phyloP scores from a whole-genome alignment of 1,140 invertebrate species.

The Dendroctonus valens region DNA sequence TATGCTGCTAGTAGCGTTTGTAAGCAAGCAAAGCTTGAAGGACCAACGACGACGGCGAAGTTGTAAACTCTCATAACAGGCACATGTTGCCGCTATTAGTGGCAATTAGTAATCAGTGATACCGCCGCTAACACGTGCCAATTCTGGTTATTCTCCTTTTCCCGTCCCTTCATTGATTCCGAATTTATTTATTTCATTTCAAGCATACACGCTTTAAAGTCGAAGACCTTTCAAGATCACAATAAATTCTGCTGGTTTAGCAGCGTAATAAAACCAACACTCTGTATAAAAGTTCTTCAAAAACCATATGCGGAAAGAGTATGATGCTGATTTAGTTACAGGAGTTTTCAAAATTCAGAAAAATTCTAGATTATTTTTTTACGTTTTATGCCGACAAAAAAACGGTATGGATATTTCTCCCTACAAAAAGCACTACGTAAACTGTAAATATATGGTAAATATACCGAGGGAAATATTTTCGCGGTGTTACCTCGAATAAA shows the following conservation, averaged over 20 bases:
- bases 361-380: background rate
- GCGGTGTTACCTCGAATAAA: constrained; percentile 23
- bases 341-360: background rate
- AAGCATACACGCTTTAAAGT: no score
- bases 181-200: background rate
- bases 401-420: background rate
- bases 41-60: constrained; percentile 21
- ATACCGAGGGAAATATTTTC: constrained; percentile 20
- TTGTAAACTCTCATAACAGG: constrained; percentile 43
- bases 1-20: constrained; percentile 28
- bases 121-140: constrained; percentile 34
- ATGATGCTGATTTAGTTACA: background rate
- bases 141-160: constrained; percentile 6
- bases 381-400: background rate
- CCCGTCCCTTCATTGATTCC: background rate
- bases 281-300: background rate
- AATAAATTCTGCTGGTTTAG: no score
- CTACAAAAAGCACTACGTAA: background rate
- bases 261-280: no score
- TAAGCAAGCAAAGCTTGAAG: constrained; percentile 33
- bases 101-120: constrained; percentile 42
- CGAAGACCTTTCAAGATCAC: no score
- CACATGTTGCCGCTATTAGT: constrained; percentile 42
- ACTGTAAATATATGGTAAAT: constrained; percentile 11
- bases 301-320: background rate